Evolutionary conservation across 2,113 vertebrate genomes (phyloP).

Genomic region (Eupsittula cactorum): DNA sequence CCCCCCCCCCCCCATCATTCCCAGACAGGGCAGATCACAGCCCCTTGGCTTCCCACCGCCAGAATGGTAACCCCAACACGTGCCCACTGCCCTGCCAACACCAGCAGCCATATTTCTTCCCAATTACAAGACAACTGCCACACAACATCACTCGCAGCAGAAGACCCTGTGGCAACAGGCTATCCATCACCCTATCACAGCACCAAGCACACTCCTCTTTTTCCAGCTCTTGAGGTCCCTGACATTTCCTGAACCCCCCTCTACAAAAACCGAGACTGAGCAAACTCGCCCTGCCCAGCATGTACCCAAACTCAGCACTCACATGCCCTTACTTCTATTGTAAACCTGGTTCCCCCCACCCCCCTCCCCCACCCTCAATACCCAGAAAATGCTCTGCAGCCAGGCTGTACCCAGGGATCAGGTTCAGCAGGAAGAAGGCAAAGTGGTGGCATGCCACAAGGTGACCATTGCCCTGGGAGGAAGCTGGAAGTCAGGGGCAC

Average conservation of each 20-base stretch:
- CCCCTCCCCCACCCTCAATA: neutral
- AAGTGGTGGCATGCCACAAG: neutral
- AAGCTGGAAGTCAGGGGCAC: conserved; percentile 13
- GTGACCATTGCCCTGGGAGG: neutral
- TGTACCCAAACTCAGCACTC: fast-evolving
- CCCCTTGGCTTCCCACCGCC: fast-evolving
- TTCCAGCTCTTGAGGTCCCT: no score
- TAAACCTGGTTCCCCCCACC: neutral
- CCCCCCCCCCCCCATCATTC: fast-evolving
- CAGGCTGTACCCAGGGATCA: neutral
- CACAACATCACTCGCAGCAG: fast-evolving
- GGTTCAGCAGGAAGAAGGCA: conserved; percentile 42
- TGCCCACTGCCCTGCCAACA: neutral
- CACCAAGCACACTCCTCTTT: fast-evolving
- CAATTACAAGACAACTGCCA: neutral
- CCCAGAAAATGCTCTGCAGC: fast-evolving
- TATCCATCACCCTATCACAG: neutral
- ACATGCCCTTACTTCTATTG: fast-evolving
- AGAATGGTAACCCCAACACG: fast-evolving
- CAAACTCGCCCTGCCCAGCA: fast-evolving
- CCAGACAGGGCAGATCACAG: fast-evolving
- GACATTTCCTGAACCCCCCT: neutral
- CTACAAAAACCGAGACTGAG: fast-evolving
- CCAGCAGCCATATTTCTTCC: fast-evolving
- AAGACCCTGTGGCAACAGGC: neutral